Conservation (phyloP, 1,140 invertebrate genomes). For the Chironomus striatipennis region DNA sequence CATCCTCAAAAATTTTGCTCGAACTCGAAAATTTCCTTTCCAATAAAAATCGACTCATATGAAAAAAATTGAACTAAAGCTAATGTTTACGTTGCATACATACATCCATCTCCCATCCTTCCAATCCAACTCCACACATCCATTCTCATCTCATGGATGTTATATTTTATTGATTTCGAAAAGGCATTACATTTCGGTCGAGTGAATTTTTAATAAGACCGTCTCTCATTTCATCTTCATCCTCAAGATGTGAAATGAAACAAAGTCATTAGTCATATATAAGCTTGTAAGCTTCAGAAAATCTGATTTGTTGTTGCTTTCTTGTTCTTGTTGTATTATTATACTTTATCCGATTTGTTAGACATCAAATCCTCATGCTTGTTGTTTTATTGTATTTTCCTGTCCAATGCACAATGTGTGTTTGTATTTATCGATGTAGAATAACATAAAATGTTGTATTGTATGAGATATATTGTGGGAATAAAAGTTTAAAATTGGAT, state of each 20-base stretch:
- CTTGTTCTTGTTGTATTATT: neutral
- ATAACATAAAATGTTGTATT: too few relatives aligned
- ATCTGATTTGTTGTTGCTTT: neutral
- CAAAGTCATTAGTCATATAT: slow-evolving; percentile 20
- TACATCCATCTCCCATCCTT: too few relatives aligned
- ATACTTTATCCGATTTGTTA: neutral
- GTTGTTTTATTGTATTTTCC: slow-evolving; percentile 14
- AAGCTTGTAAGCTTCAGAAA: neutral
- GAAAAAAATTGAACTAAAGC: neutral
- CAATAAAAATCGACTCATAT: neutral
- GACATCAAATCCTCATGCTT: slow-evolving; percentile 5
- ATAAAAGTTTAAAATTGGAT: too few relatives aligned
- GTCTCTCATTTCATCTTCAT: neutral
- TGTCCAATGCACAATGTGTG: neutral
- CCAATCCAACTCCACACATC: too few relatives aligned
- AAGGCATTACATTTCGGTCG: slow-evolving; percentile 11
- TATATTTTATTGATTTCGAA: slow-evolving; percentile 15
- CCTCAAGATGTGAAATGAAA: neutral
- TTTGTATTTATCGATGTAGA: too few relatives aligned
- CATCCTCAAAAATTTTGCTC: too few relatives aligned
- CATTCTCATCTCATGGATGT: neutral
- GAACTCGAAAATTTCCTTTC: too few relatives aligned
- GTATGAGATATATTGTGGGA: too few relatives aligned
- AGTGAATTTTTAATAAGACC: slow-evolving; percentile 19
- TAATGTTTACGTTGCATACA: neutral